Conservation (phyloP, 2,113 vertebrate genomes). For the Brachypodius melanocephalos region DNA sequence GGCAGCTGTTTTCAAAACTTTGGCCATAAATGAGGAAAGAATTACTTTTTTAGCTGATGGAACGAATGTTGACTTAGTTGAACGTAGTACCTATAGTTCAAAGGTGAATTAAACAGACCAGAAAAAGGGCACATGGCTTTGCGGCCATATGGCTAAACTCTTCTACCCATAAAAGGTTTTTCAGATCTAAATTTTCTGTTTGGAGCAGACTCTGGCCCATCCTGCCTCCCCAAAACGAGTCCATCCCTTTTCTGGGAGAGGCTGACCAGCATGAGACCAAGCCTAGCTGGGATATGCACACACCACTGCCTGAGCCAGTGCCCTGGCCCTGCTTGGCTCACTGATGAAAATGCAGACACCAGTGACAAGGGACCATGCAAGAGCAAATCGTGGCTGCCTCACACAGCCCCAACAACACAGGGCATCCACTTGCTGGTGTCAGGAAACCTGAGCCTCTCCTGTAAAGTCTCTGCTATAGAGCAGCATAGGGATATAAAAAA, state of each 20-base stretch:
- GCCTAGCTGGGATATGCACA: background rate
- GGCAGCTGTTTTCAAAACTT: background rate
- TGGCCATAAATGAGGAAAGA: background rate
- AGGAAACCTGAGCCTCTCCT: background rate
- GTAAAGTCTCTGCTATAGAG: background rate
- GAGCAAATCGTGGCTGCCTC: background rate
- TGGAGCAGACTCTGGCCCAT: background rate
- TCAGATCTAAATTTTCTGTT: background rate
- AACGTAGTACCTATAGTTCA: background rate
- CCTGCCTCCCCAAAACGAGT: background rate
- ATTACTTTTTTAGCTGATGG: background rate
- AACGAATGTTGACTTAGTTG: background rate
- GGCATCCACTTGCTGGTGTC: background rate
- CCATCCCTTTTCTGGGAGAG: background rate
- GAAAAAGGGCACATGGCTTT: background rate
- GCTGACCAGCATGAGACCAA: background rate
- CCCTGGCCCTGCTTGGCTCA: background rate
- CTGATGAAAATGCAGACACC: background rate
- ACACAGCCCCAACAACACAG: accelerated
- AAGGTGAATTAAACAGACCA: background rate
- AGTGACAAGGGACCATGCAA: background rate
- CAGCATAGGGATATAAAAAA: accelerated
- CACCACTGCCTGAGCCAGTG: background rate
- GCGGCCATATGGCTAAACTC: background rate
- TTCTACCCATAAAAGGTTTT: background rate